Evolutionary conservation across 2,797 vertebrate genomes (phyloP), one percentile per base, ranked within the genome.

Genomic region (Tachyglossus aculeatus): DNA sequence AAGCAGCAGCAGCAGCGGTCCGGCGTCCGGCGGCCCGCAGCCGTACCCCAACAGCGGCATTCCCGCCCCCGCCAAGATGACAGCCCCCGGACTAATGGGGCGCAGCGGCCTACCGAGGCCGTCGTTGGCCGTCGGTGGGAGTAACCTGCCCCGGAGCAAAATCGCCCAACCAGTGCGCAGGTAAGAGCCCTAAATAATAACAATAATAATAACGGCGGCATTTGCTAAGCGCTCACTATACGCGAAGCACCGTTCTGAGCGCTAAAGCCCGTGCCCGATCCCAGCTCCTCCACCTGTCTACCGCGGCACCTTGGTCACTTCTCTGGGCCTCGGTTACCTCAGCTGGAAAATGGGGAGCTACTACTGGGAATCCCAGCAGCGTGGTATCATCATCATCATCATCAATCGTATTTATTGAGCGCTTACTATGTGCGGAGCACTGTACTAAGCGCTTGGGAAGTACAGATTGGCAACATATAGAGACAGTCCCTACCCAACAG

Each of bases 71-170:
- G 95, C 94, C 88, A 98, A 99, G 91, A 89, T 92, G 68, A 84
- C 92, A 40, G 87, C 85, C 60, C 69, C 89, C 2, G 87, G 89
- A 4, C 57, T 78, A 18, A 43, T 88, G 8, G 89, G 92, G 2
- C 96, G 98, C 85, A 98, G 97, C 64, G 95, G 94, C 43, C 96
- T 99, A 57, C 97, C 98, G 11, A 95, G 97, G 62, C 97, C 97
- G 1, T 96, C 96, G 0, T 87, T 98, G 86, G 94, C 97, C n/a
- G 79, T 95, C 71, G 90, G 94, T 54, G 92, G 94, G 36, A 95
- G 93, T 62, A 94, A 95, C 87, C 90, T 94, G 83, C 93, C 95
- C 47, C 94, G 95, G 52, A 92, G 93, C 91, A 98, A 96, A 88
- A 91, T 94, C 85, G 89, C 91, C 88, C 95, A 96, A 73, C 92